Percentiles rank a stretch among this genome's conserved stretches.
phyloP scores from a whole-genome alignment of 2,113 vertebrate species.

The Rousettus leschenaultii region DNA sequence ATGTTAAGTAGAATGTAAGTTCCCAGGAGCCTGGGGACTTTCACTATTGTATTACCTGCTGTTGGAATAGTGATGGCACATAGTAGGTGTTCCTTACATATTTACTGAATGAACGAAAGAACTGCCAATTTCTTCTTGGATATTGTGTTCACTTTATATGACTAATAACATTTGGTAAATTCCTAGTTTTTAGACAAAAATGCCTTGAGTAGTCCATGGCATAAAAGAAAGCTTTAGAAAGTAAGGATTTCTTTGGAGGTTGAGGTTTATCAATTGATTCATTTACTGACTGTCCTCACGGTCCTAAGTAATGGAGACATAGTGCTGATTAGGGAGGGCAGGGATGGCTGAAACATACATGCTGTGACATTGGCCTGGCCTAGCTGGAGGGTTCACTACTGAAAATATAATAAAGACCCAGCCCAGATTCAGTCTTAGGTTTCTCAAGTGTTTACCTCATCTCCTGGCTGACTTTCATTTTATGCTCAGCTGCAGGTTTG shows the following conservation, averaged over 20 bases:
- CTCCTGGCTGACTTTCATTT: background rate
- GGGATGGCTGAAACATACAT: accelerated
- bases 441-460: background rate
- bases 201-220: background rate
- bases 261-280: background rate
- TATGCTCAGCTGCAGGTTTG: background rate
- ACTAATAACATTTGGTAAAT: background rate
- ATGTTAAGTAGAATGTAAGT: background rate
- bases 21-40: background rate
- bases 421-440: background rate
- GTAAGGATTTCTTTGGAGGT: background rate
- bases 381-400: background rate
- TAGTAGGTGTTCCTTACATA: background rate
- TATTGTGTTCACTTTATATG: background rate
- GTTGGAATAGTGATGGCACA: background rate
- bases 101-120: background rate
- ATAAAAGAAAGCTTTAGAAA: background rate
- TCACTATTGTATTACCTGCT: background rate
- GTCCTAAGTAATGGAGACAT: background rate
- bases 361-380: background rate
- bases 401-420: background rate
- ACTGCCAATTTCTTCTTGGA: background rate
- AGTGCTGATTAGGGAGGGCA: background rate
- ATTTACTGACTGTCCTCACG: background rate
- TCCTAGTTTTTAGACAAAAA: background rate